Evolutionary conservation across 2,797 vertebrate genomes (phyloP).

Genomic region (Rhodeus uyekii): DNA sequence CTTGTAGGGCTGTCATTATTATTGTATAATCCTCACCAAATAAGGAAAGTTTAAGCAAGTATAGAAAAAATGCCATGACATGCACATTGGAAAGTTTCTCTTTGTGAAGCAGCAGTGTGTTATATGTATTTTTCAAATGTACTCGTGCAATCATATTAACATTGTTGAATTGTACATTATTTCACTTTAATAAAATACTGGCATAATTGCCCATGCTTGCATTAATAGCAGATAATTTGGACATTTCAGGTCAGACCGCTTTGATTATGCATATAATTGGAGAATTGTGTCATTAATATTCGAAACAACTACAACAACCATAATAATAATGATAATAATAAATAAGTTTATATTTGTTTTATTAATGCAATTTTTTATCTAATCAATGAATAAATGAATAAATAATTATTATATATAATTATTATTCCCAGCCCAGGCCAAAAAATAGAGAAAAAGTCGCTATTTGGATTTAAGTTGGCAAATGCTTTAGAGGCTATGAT

Average conservation of each 20-base stretch:
- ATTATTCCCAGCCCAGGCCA: too few species aligned
- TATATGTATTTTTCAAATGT: neutral
- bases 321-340: too few species aligned
- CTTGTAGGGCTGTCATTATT: neutral
- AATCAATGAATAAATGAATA: too few species aligned
- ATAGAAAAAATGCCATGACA: neutral
- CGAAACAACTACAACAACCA: neutral
- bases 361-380: too few species aligned
- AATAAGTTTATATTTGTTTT: too few species aligned
- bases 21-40: neutral
- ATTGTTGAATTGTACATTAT: neutral
- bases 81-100: neutral
- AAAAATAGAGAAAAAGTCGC: too few species aligned
- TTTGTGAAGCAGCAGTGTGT: neutral
- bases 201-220: neutral
- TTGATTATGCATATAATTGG: neutral
- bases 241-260: neutral
- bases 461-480: too few species aligned
- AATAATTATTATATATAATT: too few species aligned
- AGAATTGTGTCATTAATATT: neutral
- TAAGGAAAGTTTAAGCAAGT: neutral
- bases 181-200: neutral
- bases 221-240: neutral
- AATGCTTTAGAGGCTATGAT: too few species aligned
- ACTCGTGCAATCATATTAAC: neutral